Conservation (phyloP, 2,113 vertebrate species). For the Ochotona princeps region DNA sequence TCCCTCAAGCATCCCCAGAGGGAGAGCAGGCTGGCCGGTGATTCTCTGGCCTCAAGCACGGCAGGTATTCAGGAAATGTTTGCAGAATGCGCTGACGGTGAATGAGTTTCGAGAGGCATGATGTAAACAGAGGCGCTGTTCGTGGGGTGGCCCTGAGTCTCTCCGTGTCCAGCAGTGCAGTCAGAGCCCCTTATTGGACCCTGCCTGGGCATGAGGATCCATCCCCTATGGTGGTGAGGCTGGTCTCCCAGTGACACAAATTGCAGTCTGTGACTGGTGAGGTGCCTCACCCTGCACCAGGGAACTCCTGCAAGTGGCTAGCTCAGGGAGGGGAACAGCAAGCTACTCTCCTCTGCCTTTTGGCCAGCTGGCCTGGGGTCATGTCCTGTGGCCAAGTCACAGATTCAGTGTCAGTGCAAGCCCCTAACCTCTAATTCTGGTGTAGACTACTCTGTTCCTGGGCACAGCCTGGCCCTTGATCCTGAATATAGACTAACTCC, state of each 20-base stretch:
- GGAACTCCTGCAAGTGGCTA: not conserved
- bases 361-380: not conserved
- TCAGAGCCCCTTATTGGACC: not conserved
- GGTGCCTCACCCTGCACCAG: not conserved
- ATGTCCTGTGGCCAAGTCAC: not conserved
- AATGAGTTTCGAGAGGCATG: slow-evolving; percentile 63
- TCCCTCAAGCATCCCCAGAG: slow-evolving; percentile 23
- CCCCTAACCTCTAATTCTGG: not conserved
- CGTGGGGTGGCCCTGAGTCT: not conserved
- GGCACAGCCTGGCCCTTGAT: not conserved
- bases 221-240: not conserved
- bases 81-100: slow-evolving; percentile 67
- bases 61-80: slow-evolving; percentile 76
- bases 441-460: not conserved
- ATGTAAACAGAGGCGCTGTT: slow-evolving; percentile 47
- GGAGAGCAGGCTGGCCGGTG: slow-evolving; percentile 64
- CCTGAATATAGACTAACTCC: not conserved
- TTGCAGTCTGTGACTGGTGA: not conserved
- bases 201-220: not conserved
- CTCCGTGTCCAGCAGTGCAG: not conserved
- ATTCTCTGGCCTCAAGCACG: slow-evolving; percentile 55
- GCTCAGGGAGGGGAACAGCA: not conserved
- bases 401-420: not conserved
- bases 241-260: not conserved
- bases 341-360: not conserved